These are phyloP conservation scores for Brachionus rotundiformis DNA, from an alignment of 1,140 invertebrate species.

Conservation along the genomic window DNA sequence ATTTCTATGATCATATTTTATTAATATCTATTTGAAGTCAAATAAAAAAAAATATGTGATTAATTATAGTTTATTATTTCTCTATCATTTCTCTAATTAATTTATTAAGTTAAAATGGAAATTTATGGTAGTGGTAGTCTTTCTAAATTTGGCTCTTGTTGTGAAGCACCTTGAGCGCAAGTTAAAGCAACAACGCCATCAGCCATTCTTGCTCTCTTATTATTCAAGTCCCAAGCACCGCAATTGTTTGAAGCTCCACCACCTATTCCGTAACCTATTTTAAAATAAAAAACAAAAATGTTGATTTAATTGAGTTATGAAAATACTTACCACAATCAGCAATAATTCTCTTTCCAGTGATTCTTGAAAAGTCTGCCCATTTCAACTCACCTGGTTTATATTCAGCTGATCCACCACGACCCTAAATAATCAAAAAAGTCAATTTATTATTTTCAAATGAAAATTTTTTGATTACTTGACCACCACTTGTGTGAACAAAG, in stretches of 20 bases:
- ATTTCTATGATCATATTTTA: too few species aligned
- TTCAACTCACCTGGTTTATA: constrained; percentile 14
- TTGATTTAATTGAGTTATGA: not conserved
- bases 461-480: constrained; percentile 4
- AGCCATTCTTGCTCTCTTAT: not conserved
- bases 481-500: constrained; percentile 34
- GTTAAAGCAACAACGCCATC: constrained; percentile 1
- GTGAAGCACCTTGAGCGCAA: not conserved
- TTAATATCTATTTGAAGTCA: too few species aligned
- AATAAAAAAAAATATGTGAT: too few species aligned
- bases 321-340: constrained; percentile 27
- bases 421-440: not conserved
- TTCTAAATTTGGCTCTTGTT: not conserved
- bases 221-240: not conserved
- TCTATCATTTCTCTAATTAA: too few species aligned
- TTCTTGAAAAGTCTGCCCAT: not conserved
- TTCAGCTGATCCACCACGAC: not conserved
- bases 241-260: constrained; percentile 3
- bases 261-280: constrained; percentile 3
- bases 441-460: not conserved
- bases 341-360: constrained; percentile 38
- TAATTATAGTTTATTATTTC: too few species aligned
- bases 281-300: not conserved
- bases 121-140: not conserved
- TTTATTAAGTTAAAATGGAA: too few species aligned